Evolutionary conservation across 2,797 vertebrate species (phyloP).

Genomic region (Agapornis canus): DNA sequence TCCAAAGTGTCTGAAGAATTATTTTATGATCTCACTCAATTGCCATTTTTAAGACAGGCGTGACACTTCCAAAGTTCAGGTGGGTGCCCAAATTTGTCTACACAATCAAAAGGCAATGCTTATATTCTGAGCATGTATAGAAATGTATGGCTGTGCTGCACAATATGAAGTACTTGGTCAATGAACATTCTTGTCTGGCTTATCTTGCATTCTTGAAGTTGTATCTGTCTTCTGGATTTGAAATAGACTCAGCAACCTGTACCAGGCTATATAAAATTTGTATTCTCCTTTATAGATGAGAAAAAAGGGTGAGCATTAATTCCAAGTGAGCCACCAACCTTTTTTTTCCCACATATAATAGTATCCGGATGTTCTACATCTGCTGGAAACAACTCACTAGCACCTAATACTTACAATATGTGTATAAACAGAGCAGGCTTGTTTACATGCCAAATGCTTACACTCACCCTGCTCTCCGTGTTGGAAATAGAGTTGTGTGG

Average conservation of each 20-base stretch:
- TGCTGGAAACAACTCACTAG: conserved; percentile 50
- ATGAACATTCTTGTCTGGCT: not conserved
- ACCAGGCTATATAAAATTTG: not conserved
- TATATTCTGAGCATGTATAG: not conserved
- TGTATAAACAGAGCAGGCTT: conserved; percentile 65
- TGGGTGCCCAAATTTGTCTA: not conserved
- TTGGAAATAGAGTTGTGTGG: conserved; percentile 17
- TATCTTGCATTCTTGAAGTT: not conserved
- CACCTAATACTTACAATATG: conserved; percentile 62
- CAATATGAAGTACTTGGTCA: not conserved
- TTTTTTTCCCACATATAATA: not conserved
- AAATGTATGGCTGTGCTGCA: not conserved
- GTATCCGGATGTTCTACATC: conserved; percentile 46
- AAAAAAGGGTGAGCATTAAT: not conserved
- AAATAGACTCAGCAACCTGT: conserved; percentile 1
- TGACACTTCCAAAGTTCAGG: not conserved
- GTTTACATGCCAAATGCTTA: conserved; percentile 59
- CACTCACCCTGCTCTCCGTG: conserved; percentile 22
- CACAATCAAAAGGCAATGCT: not conserved
- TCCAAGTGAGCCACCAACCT: not conserved
- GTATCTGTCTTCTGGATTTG: not conserved
- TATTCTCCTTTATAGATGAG: not conserved
- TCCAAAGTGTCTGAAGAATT: not conserved
- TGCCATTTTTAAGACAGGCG: not conserved
- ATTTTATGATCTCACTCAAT: not conserved